Conservation (phyloP, 2,888 invertebrate species). For the Polydrusus tereticollis region DNA sequence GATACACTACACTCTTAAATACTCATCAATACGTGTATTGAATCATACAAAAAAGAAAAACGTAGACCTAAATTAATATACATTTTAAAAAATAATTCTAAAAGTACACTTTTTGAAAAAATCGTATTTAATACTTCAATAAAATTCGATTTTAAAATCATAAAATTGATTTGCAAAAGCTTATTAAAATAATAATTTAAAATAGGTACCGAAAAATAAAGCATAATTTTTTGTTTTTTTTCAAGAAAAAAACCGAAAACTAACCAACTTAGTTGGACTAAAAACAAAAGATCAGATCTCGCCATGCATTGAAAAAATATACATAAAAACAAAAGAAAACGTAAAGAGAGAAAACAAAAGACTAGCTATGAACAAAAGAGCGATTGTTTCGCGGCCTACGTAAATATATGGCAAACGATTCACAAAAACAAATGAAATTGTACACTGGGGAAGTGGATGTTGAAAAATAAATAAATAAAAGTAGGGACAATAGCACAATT, state of each 20-base stretch:
- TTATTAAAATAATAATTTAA: background rate
- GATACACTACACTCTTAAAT: conserved; percentile 42
- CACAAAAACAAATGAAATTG: conserved; percentile 59
- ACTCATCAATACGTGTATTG: conserved; percentile 15
- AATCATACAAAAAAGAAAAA: conserved; percentile 22
- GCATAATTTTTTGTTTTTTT: conserved; percentile 3
- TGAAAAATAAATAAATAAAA: conserved; percentile 52
- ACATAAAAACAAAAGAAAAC: conserved; percentile 49
- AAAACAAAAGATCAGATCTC: conserved; percentile 33
- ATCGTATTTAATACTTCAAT: background rate
- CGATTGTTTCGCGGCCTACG: conserved; percentile 50
- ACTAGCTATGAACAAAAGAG: conserved; percentile 62
- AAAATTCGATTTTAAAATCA: conserved; percentile 17
- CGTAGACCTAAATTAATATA: conserved; percentile 28
- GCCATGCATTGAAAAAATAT: conserved; percentile 48
- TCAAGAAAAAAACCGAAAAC: conserved; percentile 17
- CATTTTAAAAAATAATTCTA: conserved; percentile 25
- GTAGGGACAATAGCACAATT: conserved; percentile 9
- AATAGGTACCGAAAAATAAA: conserved; percentile 22
- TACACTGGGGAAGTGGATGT: conserved; percentile 53
- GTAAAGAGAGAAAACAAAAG: conserved; percentile 53
- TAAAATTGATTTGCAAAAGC: conserved; percentile 18
- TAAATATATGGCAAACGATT: conserved; percentile 64
- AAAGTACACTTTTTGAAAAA: conserved; percentile 28
- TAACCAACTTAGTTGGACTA: conserved; percentile 39